Evolutionary conservation across 2,888 invertebrate species (phyloP).

Genomic region (Campoplex nolae): DNA sequence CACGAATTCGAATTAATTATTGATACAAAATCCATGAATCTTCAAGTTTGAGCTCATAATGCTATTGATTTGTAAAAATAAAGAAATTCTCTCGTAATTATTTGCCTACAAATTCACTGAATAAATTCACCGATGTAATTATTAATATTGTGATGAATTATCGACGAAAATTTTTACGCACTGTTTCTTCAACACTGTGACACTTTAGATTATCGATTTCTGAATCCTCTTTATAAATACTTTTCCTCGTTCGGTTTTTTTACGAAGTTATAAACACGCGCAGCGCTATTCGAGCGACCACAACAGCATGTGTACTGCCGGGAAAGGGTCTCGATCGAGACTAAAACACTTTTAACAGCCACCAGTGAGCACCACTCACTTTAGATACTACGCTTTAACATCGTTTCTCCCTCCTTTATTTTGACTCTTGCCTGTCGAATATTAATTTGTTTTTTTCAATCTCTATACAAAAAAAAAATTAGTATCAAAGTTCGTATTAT

Average conservation of each 20-base stretch:
- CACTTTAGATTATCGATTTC: background rate
- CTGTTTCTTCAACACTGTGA: background rate
- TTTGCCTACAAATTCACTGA: background rate
- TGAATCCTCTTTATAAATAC: background rate
- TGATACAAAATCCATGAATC: background rate
- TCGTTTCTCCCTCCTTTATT: slow-evolving; percentile 52
- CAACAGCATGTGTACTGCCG: slow-evolving; percentile 64
- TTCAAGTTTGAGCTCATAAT: background rate
- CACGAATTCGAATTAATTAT: background rate
- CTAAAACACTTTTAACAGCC: slow-evolving; percentile 64
- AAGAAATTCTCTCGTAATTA: background rate
- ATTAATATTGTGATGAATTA: background rate
- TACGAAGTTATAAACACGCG: slow-evolving; percentile 30
- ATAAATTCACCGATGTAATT: background rate
- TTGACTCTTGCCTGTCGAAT: background rate
- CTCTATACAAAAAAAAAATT: background rate
- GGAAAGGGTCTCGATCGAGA: slow-evolving; percentile 68
- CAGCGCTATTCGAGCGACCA: slow-evolving; percentile 42
- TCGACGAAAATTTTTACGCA: background rate
- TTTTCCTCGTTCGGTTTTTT: slow-evolving; percentile 4
- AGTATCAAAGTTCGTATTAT: background rate
- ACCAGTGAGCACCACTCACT: slow-evolving; percentile 50
- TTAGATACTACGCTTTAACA: slow-evolving; percentile 47
- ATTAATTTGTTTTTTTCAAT: background rate
- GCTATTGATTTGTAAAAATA: background rate